Evolutionary conservation across 2,113 vertebrate genomes (phyloP), one percentile per base, ranked within the genome.

Genomic region (Sylvietta virens): DNA sequence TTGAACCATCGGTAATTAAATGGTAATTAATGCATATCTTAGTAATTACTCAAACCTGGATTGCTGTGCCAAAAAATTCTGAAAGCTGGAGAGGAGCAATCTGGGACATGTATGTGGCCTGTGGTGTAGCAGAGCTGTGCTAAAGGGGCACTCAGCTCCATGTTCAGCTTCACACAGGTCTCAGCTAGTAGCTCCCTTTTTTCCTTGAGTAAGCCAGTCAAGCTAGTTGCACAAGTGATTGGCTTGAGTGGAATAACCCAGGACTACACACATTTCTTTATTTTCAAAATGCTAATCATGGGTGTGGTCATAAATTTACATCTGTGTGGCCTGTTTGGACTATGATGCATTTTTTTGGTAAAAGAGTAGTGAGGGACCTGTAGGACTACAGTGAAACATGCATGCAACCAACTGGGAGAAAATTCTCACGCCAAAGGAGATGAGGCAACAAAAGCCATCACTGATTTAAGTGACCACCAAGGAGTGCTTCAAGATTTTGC

Each of bases 151-250:
- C 54, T 70, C 39, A 67, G 28, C 19, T 62, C 44, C 17, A 12
- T 3, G 66, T 13, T 15, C 44, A 39, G 42, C 48, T 79, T 78
- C 30, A 53, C 57, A 26, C 1, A 31, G 35, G 13, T 77, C 67
- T 90, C 20, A 47, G 22, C n/a, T 1, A 81, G n/a, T 3, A 50
- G 27, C 16, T 90, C 65, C 17, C 60, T 48, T 58, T 72, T 67
- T 17, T 5, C 3, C n/a, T 24, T 54, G 14, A 54, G 47, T 56
- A 50, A 56, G 44, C 0, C 0, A 81, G 50, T 57, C 20, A 90
- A 92, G 45, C 26, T 91, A 86, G 92, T 45, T 83, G 77, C 76
- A 96, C 71, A 79, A 78, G 53, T 70, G 88, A 73, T 31, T 57
- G 90, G 74, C 23, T 50, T 87, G 42, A 47, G 48, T 70, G 66